phyloP scores from a whole-genome alignment of 2,113 vertebrate genomes.

The Uropsilus gracilis region DNA sequence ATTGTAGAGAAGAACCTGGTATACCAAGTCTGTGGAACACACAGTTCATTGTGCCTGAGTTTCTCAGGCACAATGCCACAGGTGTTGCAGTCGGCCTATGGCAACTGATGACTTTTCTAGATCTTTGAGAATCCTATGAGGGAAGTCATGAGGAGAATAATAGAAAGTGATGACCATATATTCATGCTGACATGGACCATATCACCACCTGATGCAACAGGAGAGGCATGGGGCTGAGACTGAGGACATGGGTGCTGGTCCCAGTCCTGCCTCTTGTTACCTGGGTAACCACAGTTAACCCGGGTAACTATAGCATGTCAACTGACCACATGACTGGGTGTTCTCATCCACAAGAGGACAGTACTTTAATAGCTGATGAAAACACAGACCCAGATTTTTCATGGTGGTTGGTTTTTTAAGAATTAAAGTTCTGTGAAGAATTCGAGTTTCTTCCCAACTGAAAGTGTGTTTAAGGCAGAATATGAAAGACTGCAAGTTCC shows the following conservation, averaged over 20 bases:
- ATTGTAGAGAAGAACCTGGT: background rate
- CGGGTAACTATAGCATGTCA: background rate
- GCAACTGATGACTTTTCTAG: background rate
- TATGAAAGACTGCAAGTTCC: background rate
- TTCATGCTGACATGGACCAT: background rate
- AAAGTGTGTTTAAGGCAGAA: constrained; percentile 9
- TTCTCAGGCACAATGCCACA: background rate
- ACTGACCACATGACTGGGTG: background rate
- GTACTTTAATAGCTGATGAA: background rate
- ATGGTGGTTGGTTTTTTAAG: background rate
- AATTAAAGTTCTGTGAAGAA: constrained; percentile 3
- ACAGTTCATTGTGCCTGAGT: background rate
- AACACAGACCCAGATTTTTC: constrained; percentile 6
- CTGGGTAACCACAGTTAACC: background rate
- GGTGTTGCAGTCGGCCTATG: background rate
- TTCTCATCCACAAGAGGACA: background rate
- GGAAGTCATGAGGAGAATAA: background rate
- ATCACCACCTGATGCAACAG: background rate
- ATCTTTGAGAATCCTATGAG: background rate
- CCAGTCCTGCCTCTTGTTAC: background rate
- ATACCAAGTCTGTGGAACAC: background rate
- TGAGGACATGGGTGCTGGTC: background rate
- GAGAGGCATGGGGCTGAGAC: background rate
- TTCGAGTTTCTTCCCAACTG: constrained; percentile 25
- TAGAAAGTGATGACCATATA: background rate